Base-by-base conservation (phyloP, 1,140 invertebrate genomes). In the Venustaconcha ellipsiformis region DNA sequence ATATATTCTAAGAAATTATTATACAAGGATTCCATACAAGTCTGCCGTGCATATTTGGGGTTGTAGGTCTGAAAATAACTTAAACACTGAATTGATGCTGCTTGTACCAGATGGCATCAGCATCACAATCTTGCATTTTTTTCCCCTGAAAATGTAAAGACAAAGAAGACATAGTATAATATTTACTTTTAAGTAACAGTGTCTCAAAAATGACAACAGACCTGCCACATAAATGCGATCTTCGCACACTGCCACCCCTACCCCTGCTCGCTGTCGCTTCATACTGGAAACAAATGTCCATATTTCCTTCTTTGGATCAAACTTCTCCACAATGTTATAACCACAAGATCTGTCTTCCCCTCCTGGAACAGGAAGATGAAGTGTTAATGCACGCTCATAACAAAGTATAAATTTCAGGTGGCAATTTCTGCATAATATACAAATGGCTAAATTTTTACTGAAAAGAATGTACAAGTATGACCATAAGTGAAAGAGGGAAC, bases 261-360 rank as follows among this genome's bases (percentile, higher is more conserved):
- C 84, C 12, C 88, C 88, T 5, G 87, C 82, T n/a, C 88, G 65
- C 70, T 83, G 83, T 30, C 86, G 78, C 59, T 86, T 87, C 84
- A 89, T 87, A 74, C 82, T 87, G n/a, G 84, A 74, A 14, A 80
- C 84, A 78, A 87, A 86, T 23, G 66, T 80, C 96, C 96, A 97
- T 56, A 90, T 90, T 85, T 96, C 93, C 5, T 91, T 93, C 67
- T 93, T 90, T 4, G 95, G 95, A 90, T 96, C 93, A 87, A 94
- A 97, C 78, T 93, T 92, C 88, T 97, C 95, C 0, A 95, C 94
- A n/a, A 93, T 93, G 70, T 94, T 86, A 72, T 83, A 89, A 69
- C 86, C 88, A 68, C 82, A 83, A 5, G 80, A 76, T 67, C 84
- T 66, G 63, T 89, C 87, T 71, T 89, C 88, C n/a, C 88, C 88